phyloP scores from a whole-genome alignment of 2,888 invertebrate species.

The Lottia gigantea region DNA sequence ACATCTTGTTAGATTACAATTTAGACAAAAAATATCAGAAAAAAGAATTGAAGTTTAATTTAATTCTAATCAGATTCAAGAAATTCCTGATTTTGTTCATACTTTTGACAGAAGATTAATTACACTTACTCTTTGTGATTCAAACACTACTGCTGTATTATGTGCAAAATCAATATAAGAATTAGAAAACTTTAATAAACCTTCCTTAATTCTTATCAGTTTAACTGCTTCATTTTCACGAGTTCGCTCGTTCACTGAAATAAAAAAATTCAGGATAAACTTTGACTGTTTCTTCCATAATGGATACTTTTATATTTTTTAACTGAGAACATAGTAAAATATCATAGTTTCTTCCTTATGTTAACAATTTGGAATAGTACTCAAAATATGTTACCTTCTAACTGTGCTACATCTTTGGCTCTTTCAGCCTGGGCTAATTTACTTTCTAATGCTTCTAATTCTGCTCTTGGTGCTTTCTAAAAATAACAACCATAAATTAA shows the following conservation, averaged over 20 bases:
- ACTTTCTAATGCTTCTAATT: constrained; percentile 68
- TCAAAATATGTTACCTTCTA: constrained; percentile 70
- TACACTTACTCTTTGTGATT: constrained; percentile 67
- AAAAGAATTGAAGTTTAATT: no score
- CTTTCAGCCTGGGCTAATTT: constrained; percentile 70
- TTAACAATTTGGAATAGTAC: no score
- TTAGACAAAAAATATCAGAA: no score
- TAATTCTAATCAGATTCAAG: no score
- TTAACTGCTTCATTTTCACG: constrained; percentile 72
- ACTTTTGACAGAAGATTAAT: no score
- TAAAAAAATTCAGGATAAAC: no score
- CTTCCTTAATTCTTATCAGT: constrained; percentile 70
- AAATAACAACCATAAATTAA: constrained; percentile 16
- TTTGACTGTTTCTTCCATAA: no score
- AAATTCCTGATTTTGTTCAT: no score
- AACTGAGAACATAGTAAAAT: no score
- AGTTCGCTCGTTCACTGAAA: constrained; percentile 69
- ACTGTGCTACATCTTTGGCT: constrained; percentile 69
- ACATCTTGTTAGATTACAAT: no score
- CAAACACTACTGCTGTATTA: constrained; percentile 70
- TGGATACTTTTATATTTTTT: no score
- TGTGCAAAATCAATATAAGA: constrained; percentile 71
- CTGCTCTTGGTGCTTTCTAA: constrained; percentile 66
- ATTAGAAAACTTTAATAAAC: constrained; percentile 70
- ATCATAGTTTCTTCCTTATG: no score